Evolutionary conservation across 2,797 vertebrate species (phyloP).

Genomic region (Micromesistius poutassou): DNA sequence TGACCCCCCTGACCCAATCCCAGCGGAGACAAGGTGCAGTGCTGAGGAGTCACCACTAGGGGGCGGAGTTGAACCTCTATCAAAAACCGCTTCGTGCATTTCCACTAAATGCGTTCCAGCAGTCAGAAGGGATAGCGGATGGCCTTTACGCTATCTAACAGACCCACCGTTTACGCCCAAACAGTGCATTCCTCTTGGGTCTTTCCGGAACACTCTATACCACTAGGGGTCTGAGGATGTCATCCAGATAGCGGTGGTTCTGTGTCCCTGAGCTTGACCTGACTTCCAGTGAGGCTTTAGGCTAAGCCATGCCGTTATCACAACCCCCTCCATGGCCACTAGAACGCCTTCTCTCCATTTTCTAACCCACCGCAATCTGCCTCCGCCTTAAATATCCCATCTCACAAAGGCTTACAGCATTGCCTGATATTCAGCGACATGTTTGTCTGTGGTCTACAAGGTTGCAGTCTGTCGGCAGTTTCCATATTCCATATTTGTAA

Average conservation of each 20-base stretch:
- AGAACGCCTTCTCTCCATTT: background rate
- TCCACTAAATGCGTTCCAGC: background rate
- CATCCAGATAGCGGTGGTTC: background rate
- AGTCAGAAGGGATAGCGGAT: background rate
- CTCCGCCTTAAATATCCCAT: background rate
- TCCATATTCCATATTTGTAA: background rate
- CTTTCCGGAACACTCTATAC: background rate
- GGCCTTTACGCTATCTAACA: background rate
- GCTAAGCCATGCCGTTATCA: background rate
- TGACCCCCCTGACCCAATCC: background rate
- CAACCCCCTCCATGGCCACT: background rate
- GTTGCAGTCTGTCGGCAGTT: background rate
- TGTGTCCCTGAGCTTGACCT: background rate
- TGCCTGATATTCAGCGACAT: background rate
- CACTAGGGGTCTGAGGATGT: background rate
- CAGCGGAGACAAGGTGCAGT: constrained; percentile 25
- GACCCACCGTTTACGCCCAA: no score
- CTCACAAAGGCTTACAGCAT: background rate
- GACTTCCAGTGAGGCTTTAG: background rate
- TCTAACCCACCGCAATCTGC: background rate
- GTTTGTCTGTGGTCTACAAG: background rate
- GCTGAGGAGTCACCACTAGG: constrained; percentile 42
- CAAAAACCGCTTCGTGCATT: constrained; percentile 2
- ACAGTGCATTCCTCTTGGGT: background rate
- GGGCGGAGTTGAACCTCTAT: constrained; percentile 42